Evolutionary conservation across 2,888 invertebrate genomes (phyloP).

Genomic region (Cantharis flavilabris): DNA sequence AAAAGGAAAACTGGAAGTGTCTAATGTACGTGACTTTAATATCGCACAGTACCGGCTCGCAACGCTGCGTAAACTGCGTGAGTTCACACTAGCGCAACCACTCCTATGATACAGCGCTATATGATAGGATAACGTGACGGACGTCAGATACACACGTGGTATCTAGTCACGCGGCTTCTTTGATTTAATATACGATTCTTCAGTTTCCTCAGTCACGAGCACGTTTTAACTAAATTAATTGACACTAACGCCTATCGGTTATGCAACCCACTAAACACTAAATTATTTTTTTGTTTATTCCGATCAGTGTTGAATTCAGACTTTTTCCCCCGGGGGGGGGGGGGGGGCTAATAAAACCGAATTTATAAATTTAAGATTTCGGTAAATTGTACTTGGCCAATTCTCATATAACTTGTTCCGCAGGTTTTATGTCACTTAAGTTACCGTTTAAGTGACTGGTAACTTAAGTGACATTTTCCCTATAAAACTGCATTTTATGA

Average conservation of each 20-base stretch:
- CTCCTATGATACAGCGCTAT: slow-evolving; percentile 41
- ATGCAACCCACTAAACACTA: too few species aligned
- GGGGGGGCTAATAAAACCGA: too few species aligned
- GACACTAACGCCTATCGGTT: background rate
- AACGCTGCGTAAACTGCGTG: slow-evolving; percentile 19
- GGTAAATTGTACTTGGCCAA: too few species aligned
- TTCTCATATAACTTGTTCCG: too few species aligned
- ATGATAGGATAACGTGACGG: slow-evolving; percentile 27
- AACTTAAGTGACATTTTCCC: too few species aligned
- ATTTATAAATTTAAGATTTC: too few species aligned
- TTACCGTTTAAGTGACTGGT: too few species aligned
- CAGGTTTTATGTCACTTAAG: too few species aligned
- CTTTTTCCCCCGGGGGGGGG: too few species aligned
- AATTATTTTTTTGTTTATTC: too few species aligned
- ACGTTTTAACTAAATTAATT: background rate
- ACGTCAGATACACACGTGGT: slow-evolving; percentile 36
- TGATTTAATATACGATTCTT: background rate
- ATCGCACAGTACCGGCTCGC: background rate
- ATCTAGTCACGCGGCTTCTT: slow-evolving; percentile 38
- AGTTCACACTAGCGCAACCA: slow-evolving; percentile 34
- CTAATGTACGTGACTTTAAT: slow-evolving; percentile 4
- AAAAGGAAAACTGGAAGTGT: slow-evolving; percentile 13
- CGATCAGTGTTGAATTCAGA: too few species aligned
- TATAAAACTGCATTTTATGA: too few species aligned
- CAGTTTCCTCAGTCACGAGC: background rate